Percentiles rank a stretch among this genome's conserved stretches.
Conservation (phyloP, 2,888 invertebrate species). For the Cinara cedri region DNA sequence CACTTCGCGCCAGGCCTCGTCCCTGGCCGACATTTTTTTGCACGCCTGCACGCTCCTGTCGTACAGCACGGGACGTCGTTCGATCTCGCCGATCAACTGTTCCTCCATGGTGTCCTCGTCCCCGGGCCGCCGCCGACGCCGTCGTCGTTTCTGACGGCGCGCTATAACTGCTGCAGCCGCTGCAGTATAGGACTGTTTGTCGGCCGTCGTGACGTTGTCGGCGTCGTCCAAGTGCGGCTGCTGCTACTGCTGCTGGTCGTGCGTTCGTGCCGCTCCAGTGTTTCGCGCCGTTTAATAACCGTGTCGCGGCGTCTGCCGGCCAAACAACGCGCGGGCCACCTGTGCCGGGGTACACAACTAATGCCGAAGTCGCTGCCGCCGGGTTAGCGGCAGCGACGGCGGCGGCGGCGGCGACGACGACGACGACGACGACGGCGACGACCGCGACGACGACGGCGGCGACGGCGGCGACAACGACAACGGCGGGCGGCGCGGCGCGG, state of each 20-base stretch:
- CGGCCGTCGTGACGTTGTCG: background rate
- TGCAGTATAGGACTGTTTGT: background rate
- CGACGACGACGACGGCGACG: constrained; percentile 3
- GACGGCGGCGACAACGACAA: background rate
- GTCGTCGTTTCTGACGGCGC: constrained; percentile 31
- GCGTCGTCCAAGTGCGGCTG: background rate
- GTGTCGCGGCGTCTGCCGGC: constrained; percentile 8
- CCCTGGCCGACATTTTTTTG: constrained; percentile 55
- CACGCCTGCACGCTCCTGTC: constrained; percentile 56
- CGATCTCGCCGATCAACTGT: constrained; percentile 54
- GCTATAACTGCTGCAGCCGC: constrained; percentile 15
- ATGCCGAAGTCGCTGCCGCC: background rate
- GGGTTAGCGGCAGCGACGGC: background rate
- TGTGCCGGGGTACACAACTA: constrained; percentile 41
- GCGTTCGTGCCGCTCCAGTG: background rate
- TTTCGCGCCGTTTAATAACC: background rate
- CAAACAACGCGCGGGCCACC: constrained; percentile 52
- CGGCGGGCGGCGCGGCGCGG: background rate
- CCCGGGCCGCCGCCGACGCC: constrained; percentile 48
- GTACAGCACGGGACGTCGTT: constrained; percentile 52
- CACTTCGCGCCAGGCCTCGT: constrained; percentile 54
- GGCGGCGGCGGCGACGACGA: constrained; percentile 4
- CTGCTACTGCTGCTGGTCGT: no score
- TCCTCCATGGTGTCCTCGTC: constrained; percentile 49
- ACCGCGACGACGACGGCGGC: background rate